Conservation (phyloP, 2,113 vertebrate species). For the Vulpes vulpes region DNA sequence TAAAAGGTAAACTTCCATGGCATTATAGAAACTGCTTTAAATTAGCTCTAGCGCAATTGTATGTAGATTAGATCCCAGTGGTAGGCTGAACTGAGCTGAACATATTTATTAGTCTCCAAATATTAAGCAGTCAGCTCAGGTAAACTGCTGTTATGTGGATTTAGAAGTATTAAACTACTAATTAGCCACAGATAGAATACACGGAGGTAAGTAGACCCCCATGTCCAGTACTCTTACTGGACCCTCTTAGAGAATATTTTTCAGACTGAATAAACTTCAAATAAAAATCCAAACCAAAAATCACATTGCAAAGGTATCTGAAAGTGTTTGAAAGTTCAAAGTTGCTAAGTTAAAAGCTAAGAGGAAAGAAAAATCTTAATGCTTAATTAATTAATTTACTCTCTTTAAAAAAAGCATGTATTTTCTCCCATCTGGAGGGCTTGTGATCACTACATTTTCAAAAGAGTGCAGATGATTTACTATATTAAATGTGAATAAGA, state of each 20-base stretch:
- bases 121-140: conserved; percentile 17
- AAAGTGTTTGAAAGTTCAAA: neutral
- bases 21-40: conserved; percentile 7
- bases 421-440: neutral
- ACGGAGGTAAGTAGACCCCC: neutral
- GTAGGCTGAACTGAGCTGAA: conserved; percentile 35
- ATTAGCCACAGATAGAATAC: neutral
- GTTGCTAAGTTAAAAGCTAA: neutral
- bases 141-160: neutral
- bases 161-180: conserved; percentile 37
- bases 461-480: neutral
- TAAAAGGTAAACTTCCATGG: neutral
- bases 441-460: neutral
- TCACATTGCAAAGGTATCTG: neutral
- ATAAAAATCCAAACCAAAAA: neutral
- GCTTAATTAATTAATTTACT: neutral
- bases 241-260: neutral
- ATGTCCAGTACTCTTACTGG: neutral
- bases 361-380: neutral
- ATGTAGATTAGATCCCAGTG: conserved; percentile 26
- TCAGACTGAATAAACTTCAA: neutral
- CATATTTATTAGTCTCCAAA: conserved; percentile 41
- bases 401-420: neutral
- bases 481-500: neutral
- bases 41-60: neutral